A percentile compares a stretch with the other conserved stretches of the same genome.
Evolutionary conservation across 2,888 invertebrate genomes (phyloP).

Genomic region (Drosophila nr. perissopoda): DNA sequence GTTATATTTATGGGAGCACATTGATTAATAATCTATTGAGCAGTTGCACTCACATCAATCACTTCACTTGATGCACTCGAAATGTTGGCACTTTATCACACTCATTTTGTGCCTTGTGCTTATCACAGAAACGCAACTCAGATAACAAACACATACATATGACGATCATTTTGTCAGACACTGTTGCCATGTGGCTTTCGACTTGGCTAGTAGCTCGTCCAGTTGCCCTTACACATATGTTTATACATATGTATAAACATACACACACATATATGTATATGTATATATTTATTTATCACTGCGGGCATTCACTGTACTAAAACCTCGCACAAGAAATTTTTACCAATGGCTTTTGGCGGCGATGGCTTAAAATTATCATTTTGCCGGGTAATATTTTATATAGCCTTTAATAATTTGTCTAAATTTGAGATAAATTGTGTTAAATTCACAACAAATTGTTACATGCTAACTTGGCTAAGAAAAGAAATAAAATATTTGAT

Average conservation of each 20-base stretch:
- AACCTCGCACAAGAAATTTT: constrained; percentile 53
- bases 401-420: not conserved
- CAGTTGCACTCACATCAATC: not conserved
- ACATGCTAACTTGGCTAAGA: too few species aligned
- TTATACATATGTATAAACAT: not conserved
- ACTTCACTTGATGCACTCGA: constrained; percentile 42
- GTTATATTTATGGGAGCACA: not conserved
- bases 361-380: not conserved
- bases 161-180: constrained; percentile 4
- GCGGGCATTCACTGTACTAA: constrained; percentile 30
- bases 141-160: constrained; percentile 33
- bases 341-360: constrained; percentile 7
- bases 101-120: constrained; percentile 8
- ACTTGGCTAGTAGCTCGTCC: constrained; percentile 15
- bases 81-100: constrained; percentile 41
- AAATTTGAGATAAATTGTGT: not conserved
- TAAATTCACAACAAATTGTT: too few species aligned
- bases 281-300: constrained; percentile 39
- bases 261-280: not conserved
- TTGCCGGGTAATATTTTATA: not conserved
- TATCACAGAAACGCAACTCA: constrained; percentile 33
- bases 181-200: constrained; percentile 46
- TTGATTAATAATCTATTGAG: not conserved
- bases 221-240: constrained; percentile 4
- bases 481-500: too few species aligned